phyloP scores from a whole-genome alignment of 1,140 invertebrate species.

The Orussus abietinus region DNA sequence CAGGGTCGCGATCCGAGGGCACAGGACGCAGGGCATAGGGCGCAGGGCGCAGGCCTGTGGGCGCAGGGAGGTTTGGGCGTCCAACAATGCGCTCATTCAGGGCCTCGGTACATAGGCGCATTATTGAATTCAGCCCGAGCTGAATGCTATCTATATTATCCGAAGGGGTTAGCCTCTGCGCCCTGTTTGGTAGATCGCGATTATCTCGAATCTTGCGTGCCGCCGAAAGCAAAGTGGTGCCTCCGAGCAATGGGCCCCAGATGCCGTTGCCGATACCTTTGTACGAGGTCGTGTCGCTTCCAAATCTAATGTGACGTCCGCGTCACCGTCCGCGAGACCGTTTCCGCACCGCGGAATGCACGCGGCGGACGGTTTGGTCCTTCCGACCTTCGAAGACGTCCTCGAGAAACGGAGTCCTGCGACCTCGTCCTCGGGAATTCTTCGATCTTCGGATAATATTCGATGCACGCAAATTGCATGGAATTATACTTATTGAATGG shows the following conservation, averaged over 20 bases:
- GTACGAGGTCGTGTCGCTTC: conserved; percentile 40
- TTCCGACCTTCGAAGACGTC: background rate
- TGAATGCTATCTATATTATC: conserved; percentile 55
- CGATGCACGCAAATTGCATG: too few species aligned
- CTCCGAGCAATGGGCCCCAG: conserved; percentile 32
- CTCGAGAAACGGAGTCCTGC: conserved; percentile 1
- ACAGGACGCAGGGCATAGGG: too few species aligned
- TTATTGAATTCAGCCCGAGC: conserved; percentile 44
- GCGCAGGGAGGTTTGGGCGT: conserved; percentile 15
- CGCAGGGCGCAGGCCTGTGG: too few species aligned
- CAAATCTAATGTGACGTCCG: conserved; percentile 52
- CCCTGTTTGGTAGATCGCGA: conserved; percentile 52
- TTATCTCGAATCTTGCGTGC: conserved; percentile 48
- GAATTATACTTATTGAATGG: too few species aligned
- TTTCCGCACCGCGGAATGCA: background rate
- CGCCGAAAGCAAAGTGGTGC: conserved; percentile 48
- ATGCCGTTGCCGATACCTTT: conserved; percentile 46
- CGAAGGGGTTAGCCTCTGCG: conserved; percentile 40
- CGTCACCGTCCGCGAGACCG: conserved; percentile 36
- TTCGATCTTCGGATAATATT: too few species aligned
- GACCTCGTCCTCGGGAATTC: too few species aligned
- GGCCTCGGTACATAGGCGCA: conserved; percentile 27
- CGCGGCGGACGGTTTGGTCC: background rate
- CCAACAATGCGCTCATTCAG: conserved; percentile 37
- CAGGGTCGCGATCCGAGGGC: too few species aligned